Conservation (phyloP, 2,888 invertebrate species). For the Conistra vaccinii region DNA sequence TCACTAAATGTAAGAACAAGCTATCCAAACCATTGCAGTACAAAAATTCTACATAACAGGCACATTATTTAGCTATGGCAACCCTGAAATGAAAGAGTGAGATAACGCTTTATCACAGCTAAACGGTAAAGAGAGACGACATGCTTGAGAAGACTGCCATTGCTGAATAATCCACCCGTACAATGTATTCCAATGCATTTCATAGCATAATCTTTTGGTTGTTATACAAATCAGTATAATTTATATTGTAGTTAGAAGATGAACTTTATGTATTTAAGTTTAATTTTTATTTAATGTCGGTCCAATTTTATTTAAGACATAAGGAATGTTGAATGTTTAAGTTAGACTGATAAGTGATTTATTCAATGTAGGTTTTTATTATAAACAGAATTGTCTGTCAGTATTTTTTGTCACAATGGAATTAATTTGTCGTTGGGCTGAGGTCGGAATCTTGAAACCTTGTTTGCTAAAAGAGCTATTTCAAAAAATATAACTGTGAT, state of each 20-base stretch:
- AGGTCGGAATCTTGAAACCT: constrained; percentile 15
- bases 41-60: constrained; percentile 52
- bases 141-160: constrained; percentile 21
- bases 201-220: constrained; percentile 67
- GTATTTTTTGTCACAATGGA: constrained; percentile 48
- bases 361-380: constrained; percentile 61
- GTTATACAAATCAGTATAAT: constrained; percentile 59
- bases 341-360: constrained; percentile 76
- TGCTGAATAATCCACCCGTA: constrained; percentile 41
- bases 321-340: constrained; percentile 70
- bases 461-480: constrained; percentile 4
- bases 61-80: constrained; percentile 52
- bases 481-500: neutral
- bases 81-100: neutral
- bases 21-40: constrained; percentile 70
- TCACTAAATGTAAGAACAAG: constrained; percentile 58
- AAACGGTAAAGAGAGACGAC: constrained; percentile 21
- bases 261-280: constrained; percentile 64
- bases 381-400: constrained; percentile 31
- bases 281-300: constrained; percentile 70
- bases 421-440: constrained; percentile 17
- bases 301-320: constrained; percentile 83
- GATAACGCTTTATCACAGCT: constrained; percentile 11
- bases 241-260: constrained; percentile 57
- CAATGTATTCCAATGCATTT: constrained; percentile 64